Evolutionary conservation across 2,888 invertebrate genomes (phyloP), one percentile per base, ranked within the genome.

Genomic region (Drosophila recens): DNA sequence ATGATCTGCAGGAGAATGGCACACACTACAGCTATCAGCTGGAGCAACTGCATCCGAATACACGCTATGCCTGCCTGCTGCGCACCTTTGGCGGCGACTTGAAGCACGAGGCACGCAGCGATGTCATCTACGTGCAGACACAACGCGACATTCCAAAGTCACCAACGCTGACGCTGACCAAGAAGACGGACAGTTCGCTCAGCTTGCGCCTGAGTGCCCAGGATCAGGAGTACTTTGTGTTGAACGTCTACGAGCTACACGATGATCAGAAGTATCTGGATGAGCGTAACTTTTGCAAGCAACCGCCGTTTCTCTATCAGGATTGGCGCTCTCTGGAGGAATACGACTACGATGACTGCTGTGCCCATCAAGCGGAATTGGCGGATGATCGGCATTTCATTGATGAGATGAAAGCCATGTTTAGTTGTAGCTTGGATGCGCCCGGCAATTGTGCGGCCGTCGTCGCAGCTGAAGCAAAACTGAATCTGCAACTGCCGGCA

Each of bases 51-150:
- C 93, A 94, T 67, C 95, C 96, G 0, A 94, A 94, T 90, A 96
- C 96, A 0, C 94, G 94, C 49, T 98, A 98, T 91, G 96, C 95
- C 0, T 94, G 94, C 65, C 96, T 96, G 88, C 94, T 97, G 11
- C 95, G 95, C 88, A 95, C 96, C 0, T 94, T 95, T 79, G 94
- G 94, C 51, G 93, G 93, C 38, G 90, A 93, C 11, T 78, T 92
- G 11, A 93, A 57, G 2, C 69, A 81, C 0, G 89, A 90, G 46
- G 82, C 90, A 11, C 89, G 91, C 43, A 90, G 90, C 58, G 80
- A 94, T 80, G 92, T 94, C 75, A 92, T 89, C 48, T 94, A 94
- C 5, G 82, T 91, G 11, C 92, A 67, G 8, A 97, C 97, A 0
- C 77, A 92, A 34, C 93, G 95, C 90, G 93, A 94, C 90, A 91